Base-by-base conservation (phyloP, 2,888 invertebrate genomes). In the Ptilodon capucinus region DNA sequence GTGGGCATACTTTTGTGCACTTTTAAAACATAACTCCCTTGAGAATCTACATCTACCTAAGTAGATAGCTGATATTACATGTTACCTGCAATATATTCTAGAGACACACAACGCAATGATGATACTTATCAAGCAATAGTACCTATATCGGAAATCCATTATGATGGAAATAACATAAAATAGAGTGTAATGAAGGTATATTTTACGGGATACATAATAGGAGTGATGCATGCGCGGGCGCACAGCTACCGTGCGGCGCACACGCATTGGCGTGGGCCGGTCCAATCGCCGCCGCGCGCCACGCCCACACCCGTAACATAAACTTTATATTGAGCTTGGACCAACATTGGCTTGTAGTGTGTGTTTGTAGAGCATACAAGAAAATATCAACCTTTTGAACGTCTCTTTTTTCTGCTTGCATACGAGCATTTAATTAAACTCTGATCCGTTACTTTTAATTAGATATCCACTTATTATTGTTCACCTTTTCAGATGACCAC, bases 181-280 rank as follows among this genome's bases (percentile, higher is more conserved):
- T 51, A 6, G 9, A 39, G 48, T 50, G n/a, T 40, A 40, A 45
- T 48, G 46, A 48, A 36, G 48, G 54, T 57, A 51, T 50, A 53
- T 60, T 58, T 57, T 41, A 51, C 48, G 52, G 51, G 65, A 62
- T 64, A 69, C 57, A 66, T 63, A 68, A 59, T 64, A 56, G 50
- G 62, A 55, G 44, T 44, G 38, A 51, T 56, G 59, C 50, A 11
- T 40, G 40, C 40, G 40, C 40, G 9, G 1, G 38, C 53, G 47
- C 53, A 46, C 46, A 44, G 83, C 90, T 90, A 84, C 90, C 68
- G 89, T 84, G 72, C 77, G 76, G 86, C 86, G 89, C 81, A 65
- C 77, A 86, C 88, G 89, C 87, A 90, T 91, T 90, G 91, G 91
- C 74, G 84, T 76, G 72, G 74, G 65, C 51, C 66, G 78, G 76